phyloP scores from a whole-genome alignment of 2,888 invertebrate species.

The Trichogramma evanescens region DNA sequence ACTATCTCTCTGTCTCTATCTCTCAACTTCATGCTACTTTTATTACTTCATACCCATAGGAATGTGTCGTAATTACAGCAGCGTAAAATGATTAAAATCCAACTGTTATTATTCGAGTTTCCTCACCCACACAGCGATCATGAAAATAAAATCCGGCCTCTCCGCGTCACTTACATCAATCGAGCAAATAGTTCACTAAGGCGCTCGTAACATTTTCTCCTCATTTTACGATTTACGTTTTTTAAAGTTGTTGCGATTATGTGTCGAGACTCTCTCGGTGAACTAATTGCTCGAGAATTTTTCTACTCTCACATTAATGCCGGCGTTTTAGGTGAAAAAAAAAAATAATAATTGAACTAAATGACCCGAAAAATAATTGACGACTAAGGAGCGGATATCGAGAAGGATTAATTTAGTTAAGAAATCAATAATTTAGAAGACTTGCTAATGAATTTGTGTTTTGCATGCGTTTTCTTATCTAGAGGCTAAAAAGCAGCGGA shows the following conservation, averaged over 20 bases:
- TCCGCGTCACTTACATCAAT: background rate
- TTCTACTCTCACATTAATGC: background rate
- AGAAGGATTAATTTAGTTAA: background rate
- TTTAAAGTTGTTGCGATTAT: background rate
- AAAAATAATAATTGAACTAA: background rate
- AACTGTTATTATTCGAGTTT: background rate
- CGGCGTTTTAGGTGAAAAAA: too few relatives aligned
- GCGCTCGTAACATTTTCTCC: background rate
- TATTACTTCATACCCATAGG: constrained; percentile 1
- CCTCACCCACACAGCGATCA: constrained; percentile 15
- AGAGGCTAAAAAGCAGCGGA: constrained; percentile 94
- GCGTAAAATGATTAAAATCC: constrained; percentile 11
- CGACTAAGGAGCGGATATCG: background rate
- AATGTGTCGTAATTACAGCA: constrained; percentile 7
- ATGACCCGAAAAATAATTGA: background rate
- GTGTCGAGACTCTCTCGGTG: background rate
- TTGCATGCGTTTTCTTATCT: constrained; percentile 47
- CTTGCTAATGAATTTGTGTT: constrained; percentile 45
- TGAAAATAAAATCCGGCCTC: background rate
- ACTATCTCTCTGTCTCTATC: too few relatives aligned
- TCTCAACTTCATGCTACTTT: constrained; percentile 1
- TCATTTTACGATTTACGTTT: background rate
- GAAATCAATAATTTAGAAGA: constrained; percentile 26
- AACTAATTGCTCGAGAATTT: constrained; percentile 8
- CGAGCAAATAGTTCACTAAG: background rate